Conservation (phyloP, 2,797 vertebrate genomes). For the Rhadinocentrus ornatus region DNA sequence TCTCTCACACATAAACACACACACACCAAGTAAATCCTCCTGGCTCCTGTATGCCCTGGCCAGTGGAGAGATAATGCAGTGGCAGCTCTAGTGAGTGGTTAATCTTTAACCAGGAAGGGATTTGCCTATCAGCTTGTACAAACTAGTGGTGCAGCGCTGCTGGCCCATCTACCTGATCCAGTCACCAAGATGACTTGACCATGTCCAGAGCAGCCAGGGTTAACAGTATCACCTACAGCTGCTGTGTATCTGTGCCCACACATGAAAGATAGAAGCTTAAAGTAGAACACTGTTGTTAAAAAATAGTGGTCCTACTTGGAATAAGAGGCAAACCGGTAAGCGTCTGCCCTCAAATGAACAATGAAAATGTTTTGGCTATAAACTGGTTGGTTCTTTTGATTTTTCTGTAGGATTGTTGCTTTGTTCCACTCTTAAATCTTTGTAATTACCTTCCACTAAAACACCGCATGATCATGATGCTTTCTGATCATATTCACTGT, state of each 20-base stretch:
- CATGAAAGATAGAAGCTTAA: slow-evolving; percentile 24
- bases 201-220: slow-evolving; percentile 31
- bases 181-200: slow-evolving; percentile 59
- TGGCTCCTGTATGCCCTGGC: slow-evolving; percentile 79
- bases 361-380: slow-evolving; percentile 53
- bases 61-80: slow-evolving; percentile 80
- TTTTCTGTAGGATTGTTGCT: slow-evolving; percentile 51
- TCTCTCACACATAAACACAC: slow-evolving; percentile 11
- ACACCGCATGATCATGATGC: slow-evolving; percentile 24
- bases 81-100: slow-evolving; percentile 78
- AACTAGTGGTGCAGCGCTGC: slow-evolving; percentile 75
- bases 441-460: slow-evolving; percentile 45
- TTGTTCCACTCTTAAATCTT: slow-evolving; percentile 58
- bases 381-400: slow-evolving; percentile 45
- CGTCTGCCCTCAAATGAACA: slow-evolving; percentile 54
- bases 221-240: slow-evolving; percentile 11
- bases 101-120: slow-evolving; percentile 87
- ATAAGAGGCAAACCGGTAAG: slow-evolving; percentile 35
- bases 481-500: slow-evolving; percentile 34
- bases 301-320: slow-evolving; percentile 24
- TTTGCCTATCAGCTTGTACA: slow-evolving; percentile 87
- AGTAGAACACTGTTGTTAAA: slow-evolving; percentile 32
- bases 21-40: slow-evolving; percentile 75
- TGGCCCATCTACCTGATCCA: slow-evolving; percentile 75
- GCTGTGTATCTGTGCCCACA: slow-evolving; percentile 11